phyloP scores from a whole-genome alignment of 1,140 invertebrate genomes.

The Pseudomyrmex flavicornis region DNA sequence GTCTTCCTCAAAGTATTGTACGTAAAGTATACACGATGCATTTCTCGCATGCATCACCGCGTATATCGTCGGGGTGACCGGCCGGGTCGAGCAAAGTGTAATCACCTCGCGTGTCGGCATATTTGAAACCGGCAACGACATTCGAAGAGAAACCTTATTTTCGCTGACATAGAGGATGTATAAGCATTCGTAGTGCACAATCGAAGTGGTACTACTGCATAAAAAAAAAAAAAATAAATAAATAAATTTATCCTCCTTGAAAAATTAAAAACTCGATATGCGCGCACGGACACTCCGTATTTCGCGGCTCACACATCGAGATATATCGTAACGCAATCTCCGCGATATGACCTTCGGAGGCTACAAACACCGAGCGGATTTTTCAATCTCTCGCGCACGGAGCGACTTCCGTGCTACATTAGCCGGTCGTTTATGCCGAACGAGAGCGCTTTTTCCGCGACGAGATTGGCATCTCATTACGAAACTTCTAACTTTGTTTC shows the following conservation, averaged over 20 bases:
- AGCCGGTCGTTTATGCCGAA: not conserved
- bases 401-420: conserved; percentile 34
- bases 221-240: too few relatives aligned
- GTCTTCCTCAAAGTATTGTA: conserved; percentile 18
- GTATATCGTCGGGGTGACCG: not conserved
- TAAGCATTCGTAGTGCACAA: too few relatives aligned
- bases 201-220: too few relatives aligned
- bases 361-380: conserved; percentile 1
- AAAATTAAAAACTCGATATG: too few relatives aligned
- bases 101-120: conserved; percentile 11
- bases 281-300: not conserved
- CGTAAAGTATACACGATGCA: not conserved
- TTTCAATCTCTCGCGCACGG: not conserved
- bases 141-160: too few relatives aligned
- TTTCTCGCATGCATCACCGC: conserved; percentile 11
- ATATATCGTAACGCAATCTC: not conserved
- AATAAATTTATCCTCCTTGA: too few relatives aligned
- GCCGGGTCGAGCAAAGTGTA: conserved; percentile 18
- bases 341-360: not conserved
- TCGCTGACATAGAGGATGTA: too few relatives aligned
- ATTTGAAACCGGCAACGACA: not conserved
- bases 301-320: not conserved
- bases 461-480: conserved; percentile 12
- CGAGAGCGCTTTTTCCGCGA: not conserved
- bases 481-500: conserved; percentile 18